Evolutionary conservation across 2,888 invertebrate species (phyloP), one percentile per base, ranked within the genome.

Genomic region (Callosobruchus maculatus): DNA sequence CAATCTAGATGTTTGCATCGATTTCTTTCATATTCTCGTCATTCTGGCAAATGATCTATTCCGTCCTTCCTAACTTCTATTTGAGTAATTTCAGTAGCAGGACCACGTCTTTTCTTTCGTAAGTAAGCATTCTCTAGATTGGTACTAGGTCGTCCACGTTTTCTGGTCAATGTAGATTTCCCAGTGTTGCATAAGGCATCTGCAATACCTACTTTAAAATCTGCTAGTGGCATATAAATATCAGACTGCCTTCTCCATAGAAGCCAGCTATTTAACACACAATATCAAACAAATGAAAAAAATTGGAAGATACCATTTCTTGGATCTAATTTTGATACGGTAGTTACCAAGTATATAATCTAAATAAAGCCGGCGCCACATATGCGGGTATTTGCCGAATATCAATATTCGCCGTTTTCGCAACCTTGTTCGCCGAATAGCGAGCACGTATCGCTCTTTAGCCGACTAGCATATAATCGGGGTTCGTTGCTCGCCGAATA

Each of bases 321-420:
- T 30, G 30, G 68, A 68, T 68, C 68, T n/a, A n/a, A 68, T 20
- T 20, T 68, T n/a, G 30, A 73, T 70, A 13, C 73, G 69, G 20
- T 70, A 26, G 30, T 72, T 70, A 70, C 73, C 70, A 66, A 73
- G 70, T 26, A 73, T 73, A n/a, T 67, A 70, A 70, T 73, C 70
- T 20, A n/a, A 73, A 26, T 31, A 70, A 9, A 70, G 70, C n/a
- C n/a, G n/a, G n/a, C n/a, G n/a, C n/a, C n/a, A n/a, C n/a, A n/a
- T n/a, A n/a, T n/a, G n/a, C n/a, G n/a, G n/a, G n/a, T n/a, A n/a
- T n/a, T n/a, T n/a, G n/a, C n/a, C n/a, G n/a, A n/a, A n/a, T n/a
- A n/a, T n/a, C n/a, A n/a, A n/a, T n/a, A n/a, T n/a, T n/a, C n/a
- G n/a, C n/a, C n/a, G n/a, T n/a, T n/a, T n/a, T n/a, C n/a, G n/a